Base-by-base conservation (phyloP, 2,113 vertebrate species). In the Centrocercus urophasianus region DNA sequence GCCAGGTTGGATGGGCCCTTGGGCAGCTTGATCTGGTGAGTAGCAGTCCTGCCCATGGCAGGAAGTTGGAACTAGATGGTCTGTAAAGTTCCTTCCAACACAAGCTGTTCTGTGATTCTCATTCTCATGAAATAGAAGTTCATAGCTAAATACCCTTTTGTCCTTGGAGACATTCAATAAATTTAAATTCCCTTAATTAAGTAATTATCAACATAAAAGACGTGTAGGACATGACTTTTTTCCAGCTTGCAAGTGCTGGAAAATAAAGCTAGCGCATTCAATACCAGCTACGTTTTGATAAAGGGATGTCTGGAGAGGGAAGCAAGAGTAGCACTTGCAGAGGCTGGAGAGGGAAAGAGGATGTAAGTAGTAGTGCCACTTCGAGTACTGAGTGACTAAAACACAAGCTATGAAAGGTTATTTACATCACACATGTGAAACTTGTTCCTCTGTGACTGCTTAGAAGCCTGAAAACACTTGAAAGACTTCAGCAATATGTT, bases 391-490 rank as follows among this genome's bases (percentile, higher is more conserved):
- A 90, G 32, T 19, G 64, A 32, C 32, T 81, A 4, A 36, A 69
- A 67, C 25, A 48, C 73, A 60, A 92, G 65, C 40, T 72, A 61
- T 40, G 32, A 83, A 81, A 69, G 12, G n/a, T 48, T 91, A 28
- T 95, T 94, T 93, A 47, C 42, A 63, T 56, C 3, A 1, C 50
- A 90, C 21, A 32, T 0, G 0, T 79, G 48, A 72, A 82, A 76
- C 72, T 83, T 45, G 19, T 83, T 93, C 43, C 69, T 75, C 57
- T 89, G 38, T 0, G 6, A 36, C 48, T 90, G 63, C 59, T 73
- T 79, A 88, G 66, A 80, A 86, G 50, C 40, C 30, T 87, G 71
- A 66, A 77, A 91, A 94, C 66, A 52, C 72, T 94, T 80, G 47
- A 10, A 88, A 69, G 64, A 43, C 64, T 89, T 87, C 65, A 88